Percentiles rank a stretch among this genome's conserved stretches.
Evolutionary conservation across 2,797 vertebrate genomes (phyloP).

Genomic region (Chaetodon trifasciatus): DNA sequence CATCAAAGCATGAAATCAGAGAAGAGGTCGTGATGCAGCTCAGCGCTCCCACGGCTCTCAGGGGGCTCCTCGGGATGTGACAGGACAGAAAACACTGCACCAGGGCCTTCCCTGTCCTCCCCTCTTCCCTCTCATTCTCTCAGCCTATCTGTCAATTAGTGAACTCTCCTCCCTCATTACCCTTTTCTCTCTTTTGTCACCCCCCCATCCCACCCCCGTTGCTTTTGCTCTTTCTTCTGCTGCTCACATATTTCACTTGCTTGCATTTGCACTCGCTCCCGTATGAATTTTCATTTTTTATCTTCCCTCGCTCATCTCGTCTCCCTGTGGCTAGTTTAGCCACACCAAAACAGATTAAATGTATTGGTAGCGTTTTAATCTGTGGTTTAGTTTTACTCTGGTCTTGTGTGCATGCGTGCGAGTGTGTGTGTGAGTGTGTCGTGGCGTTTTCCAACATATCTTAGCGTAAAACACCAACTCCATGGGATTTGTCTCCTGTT

Average conservation of each 20-base stretch:
- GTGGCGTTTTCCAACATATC: constrained; percentile 3
- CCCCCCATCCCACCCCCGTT: neutral
- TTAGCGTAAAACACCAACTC: neutral
- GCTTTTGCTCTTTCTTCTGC: constrained; percentile 26
- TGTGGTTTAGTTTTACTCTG: constrained; percentile 8
- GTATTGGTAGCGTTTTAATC: constrained; percentile 13
- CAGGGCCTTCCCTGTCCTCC: constrained; percentile 52
- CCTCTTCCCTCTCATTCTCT: constrained; percentile 30
- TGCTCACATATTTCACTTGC: constrained; percentile 19
- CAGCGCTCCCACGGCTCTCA: constrained; percentile 70
- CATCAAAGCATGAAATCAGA: constrained; percentile 85
- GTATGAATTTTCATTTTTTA: neutral
- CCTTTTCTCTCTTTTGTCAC: constrained; percentile 26
- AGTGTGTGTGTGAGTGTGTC: neutral
- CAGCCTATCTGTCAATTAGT: constrained; percentile 53
- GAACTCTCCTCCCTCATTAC: constrained; percentile 43
- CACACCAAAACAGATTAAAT: constrained; percentile 3
- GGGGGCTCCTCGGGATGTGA: constrained; percentile 78
- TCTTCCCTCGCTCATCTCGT: constrained; percentile 10
- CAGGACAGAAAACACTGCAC: constrained; percentile 71
- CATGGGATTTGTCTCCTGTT: constrained; percentile 15
- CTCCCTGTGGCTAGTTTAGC: constrained; percentile 20
- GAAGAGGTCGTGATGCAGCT: constrained; percentile 81
- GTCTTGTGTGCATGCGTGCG: constrained; percentile 1
- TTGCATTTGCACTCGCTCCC: constrained; percentile 20